Conservation (phyloP, 37 sponge, comb jelly and placozoan genomes). For the Tethya wilhelma region DNA sequence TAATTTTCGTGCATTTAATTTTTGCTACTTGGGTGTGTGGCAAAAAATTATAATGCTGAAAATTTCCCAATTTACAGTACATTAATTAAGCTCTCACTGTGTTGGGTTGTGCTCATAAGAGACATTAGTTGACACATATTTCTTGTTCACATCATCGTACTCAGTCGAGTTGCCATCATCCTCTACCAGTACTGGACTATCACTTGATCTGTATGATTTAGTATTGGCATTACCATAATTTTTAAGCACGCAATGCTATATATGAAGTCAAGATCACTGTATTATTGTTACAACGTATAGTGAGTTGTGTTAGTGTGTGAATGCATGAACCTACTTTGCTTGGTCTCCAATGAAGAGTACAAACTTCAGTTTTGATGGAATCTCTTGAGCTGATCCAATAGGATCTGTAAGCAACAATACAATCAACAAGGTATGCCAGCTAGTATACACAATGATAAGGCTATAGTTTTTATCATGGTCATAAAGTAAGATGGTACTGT, state of each 20-base stretch:
- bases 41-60: too few relatives aligned
- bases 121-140: not conserved
- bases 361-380: constrained; percentile 48
- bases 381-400: constrained; percentile 61
- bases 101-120: constrained; percentile 2
- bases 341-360: constrained; percentile 53
- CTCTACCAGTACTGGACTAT: constrained; percentile 45
- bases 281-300: not conserved
- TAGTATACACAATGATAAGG: not conserved
- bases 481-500: too few relatives aligned
- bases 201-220: constrained; percentile 9
- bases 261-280: not conserved
- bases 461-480: too few relatives aligned
- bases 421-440: not conserved
- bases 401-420: not conserved
- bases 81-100: not conserved
- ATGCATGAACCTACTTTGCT: constrained; percentile 12
- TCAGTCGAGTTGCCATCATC: constrained; percentile 63
- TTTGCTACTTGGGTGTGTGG: too few relatives aligned
- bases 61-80: too few relatives aligned
- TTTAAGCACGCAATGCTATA: not conserved
- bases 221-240: not conserved
- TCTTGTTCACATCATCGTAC: constrained; percentile 30
- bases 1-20: too few relatives aligned
- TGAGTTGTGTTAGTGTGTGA: not conserved